Evolutionary conservation across 1,140 invertebrate genomes (phyloP).

Genomic region (Trinorchestia longiramus): DNA sequence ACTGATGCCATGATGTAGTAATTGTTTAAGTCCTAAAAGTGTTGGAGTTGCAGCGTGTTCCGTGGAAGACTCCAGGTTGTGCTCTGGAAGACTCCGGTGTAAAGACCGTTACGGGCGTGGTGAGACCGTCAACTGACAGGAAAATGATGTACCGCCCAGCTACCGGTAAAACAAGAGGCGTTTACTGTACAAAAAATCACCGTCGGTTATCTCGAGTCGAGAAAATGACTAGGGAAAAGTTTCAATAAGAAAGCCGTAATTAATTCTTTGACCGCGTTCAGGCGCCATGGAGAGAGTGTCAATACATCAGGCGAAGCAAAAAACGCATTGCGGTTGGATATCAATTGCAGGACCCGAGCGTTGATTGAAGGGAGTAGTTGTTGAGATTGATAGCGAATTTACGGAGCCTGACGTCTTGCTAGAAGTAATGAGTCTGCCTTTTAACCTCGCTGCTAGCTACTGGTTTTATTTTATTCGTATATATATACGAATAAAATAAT

Average conservation of each 20-base stretch:
- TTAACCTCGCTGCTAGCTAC: not conserved
- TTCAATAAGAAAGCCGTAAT: slow-evolving; percentile 21
- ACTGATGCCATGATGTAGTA: too few relatives aligned
- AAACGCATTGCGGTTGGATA: not conserved
- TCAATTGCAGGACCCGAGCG: not conserved
- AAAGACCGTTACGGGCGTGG: too few relatives aligned
- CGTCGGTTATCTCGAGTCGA: not conserved
- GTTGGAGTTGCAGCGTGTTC: too few relatives aligned
- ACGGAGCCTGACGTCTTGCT: not conserved
- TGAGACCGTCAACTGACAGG: not conserved
- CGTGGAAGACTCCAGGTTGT: too few relatives aligned
- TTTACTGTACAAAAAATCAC: not conserved
- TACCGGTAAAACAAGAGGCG: not conserved
- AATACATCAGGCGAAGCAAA: not conserved
- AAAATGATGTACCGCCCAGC: not conserved
- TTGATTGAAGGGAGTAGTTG: not conserved
- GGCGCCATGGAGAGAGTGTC: not conserved
- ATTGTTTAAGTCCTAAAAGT: too few relatives aligned
- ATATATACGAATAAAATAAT: too few relatives aligned
- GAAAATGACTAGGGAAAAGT: slow-evolving; percentile 19
- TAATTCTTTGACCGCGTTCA: not conserved
- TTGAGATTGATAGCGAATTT: not conserved
- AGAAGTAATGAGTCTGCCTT: not conserved
- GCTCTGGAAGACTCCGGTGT: too few relatives aligned
- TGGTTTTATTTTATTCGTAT: too few relatives aligned